Percentiles rank a stretch among this genome's conserved stretches.
phyloP scores from a whole-genome alignment of 2,113 vertebrate species.

The Peucedramus taeniatus region DNA sequence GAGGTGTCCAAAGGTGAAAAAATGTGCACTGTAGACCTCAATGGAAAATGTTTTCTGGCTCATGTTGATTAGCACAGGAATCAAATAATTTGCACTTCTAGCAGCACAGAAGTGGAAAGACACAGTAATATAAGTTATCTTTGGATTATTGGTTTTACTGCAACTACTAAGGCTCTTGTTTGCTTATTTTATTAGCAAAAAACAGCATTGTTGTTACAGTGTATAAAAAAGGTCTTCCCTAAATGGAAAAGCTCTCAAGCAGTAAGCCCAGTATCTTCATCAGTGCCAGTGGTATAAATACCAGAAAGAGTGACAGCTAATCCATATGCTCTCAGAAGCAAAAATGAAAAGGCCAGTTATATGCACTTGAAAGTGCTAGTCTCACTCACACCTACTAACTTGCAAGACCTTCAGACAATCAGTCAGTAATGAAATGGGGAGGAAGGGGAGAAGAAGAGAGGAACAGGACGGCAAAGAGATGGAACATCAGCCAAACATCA shows the following conservation, averaged over 20 bases:
- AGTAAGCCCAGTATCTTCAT: not conserved
- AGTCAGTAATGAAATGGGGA: not conserved
- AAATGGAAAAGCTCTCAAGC: not conserved
- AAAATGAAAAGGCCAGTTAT: constrained; percentile 15
- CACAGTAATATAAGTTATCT: not conserved
- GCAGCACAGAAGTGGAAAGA: not conserved
- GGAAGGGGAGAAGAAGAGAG: not conserved
- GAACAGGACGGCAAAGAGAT: not conserved
- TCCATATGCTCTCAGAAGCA: not conserved
- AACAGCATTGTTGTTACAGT: not conserved
- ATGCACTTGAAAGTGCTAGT: not conserved
- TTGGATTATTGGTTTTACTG: not conserved
- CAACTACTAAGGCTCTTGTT: not conserved
- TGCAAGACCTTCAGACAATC: not conserved
- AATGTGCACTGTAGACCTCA: not conserved
- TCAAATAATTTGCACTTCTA: not conserved
- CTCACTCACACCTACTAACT: not conserved
- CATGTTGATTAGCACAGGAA: not conserved
- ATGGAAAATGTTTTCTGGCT: not conserved
- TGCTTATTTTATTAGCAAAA: not conserved
- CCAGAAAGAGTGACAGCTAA: constrained; percentile 17
- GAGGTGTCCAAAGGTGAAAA: not conserved
- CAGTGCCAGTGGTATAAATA: not conserved
- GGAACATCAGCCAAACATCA: not conserved
- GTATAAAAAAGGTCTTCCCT: not conserved